Base-by-base conservation (phyloP, 1,140 invertebrate genomes). In the Lordiphosa clarofinis region DNA sequence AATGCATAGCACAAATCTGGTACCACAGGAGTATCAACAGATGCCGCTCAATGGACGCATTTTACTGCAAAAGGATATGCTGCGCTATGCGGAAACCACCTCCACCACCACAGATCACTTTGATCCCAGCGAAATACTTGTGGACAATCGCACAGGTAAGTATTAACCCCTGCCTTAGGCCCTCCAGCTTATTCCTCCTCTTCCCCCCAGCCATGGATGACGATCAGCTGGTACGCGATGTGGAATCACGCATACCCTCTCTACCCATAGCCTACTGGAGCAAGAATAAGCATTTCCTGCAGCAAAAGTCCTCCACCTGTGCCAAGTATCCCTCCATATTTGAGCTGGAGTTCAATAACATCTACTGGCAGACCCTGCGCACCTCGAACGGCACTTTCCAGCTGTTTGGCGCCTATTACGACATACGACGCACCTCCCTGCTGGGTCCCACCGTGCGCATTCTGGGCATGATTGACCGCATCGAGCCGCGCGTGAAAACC, bases 271-370 rank as follows among this genome's bases (percentile, higher is more conserved):
- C 92, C 39, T 96, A 95, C 87, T 96, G 95, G 95, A 93, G 93
- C 73, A 93, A 93, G 55, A 93, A 94, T 73, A 94, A 93, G 74
- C 94, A 95, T 73, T 88, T 89, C 48, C 92, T 94, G 90, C 92
- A 92, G 65, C 88, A 87, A 4, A 93, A 93, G 58, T 94, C 91
- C 81, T 93, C 92, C 60, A 93, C 94, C 54, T 96, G 95, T 89
- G 94, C 94, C 54, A 91, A 91, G 19, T 97, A 95, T 82, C 96
- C 96, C 0, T 95, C 92, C 42, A 93, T 97, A 43, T 96, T 94
- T 84, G 95, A 97, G 65, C 90, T 98, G 48, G 94, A 97, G 87
- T 97, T 96, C 90, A 97, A 96, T 89, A 97, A 98, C 86, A 92
- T 95, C 5, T 97, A 96, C 87, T 97, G 96, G 96, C 96, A 98